Base-by-base conservation (phyloP, 2,113 vertebrate species). In the Triplophysa rosa region DNA sequence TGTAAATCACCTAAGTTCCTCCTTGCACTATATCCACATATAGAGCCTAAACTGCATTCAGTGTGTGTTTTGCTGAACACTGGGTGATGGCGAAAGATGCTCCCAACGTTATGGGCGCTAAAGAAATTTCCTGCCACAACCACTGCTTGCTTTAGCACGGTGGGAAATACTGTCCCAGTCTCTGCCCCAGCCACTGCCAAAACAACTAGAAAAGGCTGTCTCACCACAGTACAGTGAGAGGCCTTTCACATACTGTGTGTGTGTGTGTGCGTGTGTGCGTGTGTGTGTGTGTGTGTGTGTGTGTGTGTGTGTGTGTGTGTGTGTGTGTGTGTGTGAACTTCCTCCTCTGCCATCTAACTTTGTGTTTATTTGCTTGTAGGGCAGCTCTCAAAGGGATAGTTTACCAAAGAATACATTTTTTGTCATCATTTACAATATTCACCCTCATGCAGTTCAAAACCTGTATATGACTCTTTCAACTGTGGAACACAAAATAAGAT, bases 101-200 rank as follows among this genome's bases (percentile, higher is more conserved):
- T 67, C 26, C 49, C 24, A 21, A 63, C 58, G 66, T 49, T 71
- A 29, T n/a, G 23, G 65, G n/a, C 73, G n/a, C 26, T 45, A 4
- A 62, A 62, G 24, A 73, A 19, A 72, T 47, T 63, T 49, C 16
- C 40, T 72, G 40, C 2, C 64, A 49, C 7, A 59, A 49, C n/a
- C 52, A 66, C 24, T 49, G 67, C 63, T 74, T 74, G 58, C 40
- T 63, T 74, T 17, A 74, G 71, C 19, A 21, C 77, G 67, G 67
- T 65, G 56, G 24, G 65, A 52, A 33, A 70, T 19, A 45, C 64
- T 16, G 62, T 45, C 76, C n/a, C 56, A 68, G 49, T 14, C 54
- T 52, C 66, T 33, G 29, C 56, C 62, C 65, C 69, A 74, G 62
- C 69, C 29, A 59, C 76, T 79, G 80, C 63, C 62, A 49, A 65